phyloP scores from a whole-genome alignment of 2,113 vertebrate genomes.

The Pampusana beccarii region DNA sequence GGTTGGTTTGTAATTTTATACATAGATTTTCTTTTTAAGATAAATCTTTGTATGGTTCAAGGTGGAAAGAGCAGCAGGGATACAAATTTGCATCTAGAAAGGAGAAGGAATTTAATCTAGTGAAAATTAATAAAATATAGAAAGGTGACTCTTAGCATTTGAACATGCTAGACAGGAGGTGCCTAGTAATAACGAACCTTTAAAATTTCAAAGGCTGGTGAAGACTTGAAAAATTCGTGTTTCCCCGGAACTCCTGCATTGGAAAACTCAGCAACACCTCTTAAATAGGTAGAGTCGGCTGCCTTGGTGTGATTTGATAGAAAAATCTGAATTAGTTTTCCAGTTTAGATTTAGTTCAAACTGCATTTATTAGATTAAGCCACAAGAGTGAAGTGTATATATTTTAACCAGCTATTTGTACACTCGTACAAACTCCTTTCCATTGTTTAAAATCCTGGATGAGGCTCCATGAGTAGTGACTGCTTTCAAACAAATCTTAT shows the following conservation, averaged over 20 bases:
- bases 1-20: no score
- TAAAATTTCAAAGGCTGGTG: not conserved
- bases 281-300: not conserved
- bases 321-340: not conserved
- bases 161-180: not conserved
- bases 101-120: not conserved
- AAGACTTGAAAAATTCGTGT: not conserved
- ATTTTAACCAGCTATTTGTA: not conserved
- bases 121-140: not conserved
- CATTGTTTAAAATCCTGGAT: not conserved
- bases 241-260: not conserved
- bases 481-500: not conserved
- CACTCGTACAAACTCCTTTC: not conserved
- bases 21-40: not conserved
- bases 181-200: not conserved
- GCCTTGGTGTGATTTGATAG: not conserved
- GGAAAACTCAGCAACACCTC: not conserved
- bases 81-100: not conserved
- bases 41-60: not conserved
- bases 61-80: not conserved
- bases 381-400: fast-evolving
- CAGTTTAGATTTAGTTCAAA: not conserved
- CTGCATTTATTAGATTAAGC: not conserved
- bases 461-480: not conserved
- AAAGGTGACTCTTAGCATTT: not conserved